Conservation (phyloP, 35 echinoderm and acorn worm genomes). For the Eucidaris tribuloides region DNA sequence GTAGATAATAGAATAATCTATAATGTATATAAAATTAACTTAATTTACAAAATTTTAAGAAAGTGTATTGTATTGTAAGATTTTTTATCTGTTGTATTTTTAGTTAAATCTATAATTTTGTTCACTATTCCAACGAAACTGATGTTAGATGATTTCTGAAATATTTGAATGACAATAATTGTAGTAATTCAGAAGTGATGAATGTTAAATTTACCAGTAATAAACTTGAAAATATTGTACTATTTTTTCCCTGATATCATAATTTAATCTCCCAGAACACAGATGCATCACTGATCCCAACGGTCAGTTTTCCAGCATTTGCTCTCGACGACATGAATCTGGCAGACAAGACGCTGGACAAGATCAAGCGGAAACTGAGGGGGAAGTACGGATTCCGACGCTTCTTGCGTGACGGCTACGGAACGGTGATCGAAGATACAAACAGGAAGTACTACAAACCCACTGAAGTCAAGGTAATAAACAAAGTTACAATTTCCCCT, state of each 20-base stretch:
- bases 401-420: conserved; percentile 86
- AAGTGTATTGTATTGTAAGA: too few species aligned
- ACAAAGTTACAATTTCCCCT: too few species aligned
- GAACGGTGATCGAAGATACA: conserved; percentile 82
- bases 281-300: conserved; percentile 85
- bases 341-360: conserved; percentile 40
- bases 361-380: conserved; percentile 73
- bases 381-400: conserved; percentile 83
- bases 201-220: not conserved
- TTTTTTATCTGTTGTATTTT: too few species aligned
- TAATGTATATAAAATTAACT: too few species aligned
- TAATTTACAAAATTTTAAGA: too few species aligned
- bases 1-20: too few species aligned
- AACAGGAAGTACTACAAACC: conserved; percentile 86
- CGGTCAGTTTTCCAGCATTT: conserved; percentile 92
- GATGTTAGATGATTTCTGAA: too few species aligned
- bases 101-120: too few species aligned
- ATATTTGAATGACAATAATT: too few species aligned
- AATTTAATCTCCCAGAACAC: conserved; percentile 68
- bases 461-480: conserved; percentile 95
- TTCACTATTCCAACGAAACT: too few species aligned
- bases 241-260: not conserved
- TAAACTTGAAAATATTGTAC: not conserved
- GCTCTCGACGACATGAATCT: conserved; percentile 60
- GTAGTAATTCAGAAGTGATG: too few species aligned